Conservation (phyloP, 2,113 vertebrate genomes). For the Cranoglanis bouderius region DNA sequence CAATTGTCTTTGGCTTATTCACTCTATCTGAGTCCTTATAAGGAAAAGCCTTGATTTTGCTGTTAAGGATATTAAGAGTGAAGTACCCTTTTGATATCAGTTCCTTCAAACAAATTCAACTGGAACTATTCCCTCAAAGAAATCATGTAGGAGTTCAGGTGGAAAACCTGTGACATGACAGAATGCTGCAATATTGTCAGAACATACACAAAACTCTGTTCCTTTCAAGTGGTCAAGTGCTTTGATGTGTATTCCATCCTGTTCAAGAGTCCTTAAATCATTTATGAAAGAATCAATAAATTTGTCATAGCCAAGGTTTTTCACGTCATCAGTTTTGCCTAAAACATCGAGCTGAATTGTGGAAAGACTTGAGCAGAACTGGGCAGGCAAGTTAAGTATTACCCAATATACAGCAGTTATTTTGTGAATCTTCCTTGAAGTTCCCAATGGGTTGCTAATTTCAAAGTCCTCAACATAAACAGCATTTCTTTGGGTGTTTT, state of each 20-base stretch:
- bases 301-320: constrained; percentile 36
- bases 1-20: not conserved
- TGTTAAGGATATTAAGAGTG: not conserved
- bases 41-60: not conserved
- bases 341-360: constrained; percentile 4
- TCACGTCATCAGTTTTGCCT: constrained; percentile 49
- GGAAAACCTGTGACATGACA: constrained; percentile 27
- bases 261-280: constrained; percentile 32
- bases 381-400: not conserved
- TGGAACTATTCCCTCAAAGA: not conserved
- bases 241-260: not conserved
- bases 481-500: not conserved
- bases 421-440: not conserved
- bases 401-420: not conserved
- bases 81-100: constrained; percentile 24
- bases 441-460: constrained; percentile 9
- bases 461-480: constrained; percentile 29
- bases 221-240: not conserved
- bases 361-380: not conserved
- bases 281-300: constrained; percentile 47
- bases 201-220: constrained; percentile 46
- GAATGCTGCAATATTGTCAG: constrained; percentile 51
- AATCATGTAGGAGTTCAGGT: constrained; percentile 19
- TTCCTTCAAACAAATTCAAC: constrained; percentile 23
- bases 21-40: not conserved